Percentiles rank a stretch among this genome's conserved stretches.
phyloP scores from a whole-genome alignment of 2,888 invertebrate species.

The Caenorhabditis virilis region DNA sequence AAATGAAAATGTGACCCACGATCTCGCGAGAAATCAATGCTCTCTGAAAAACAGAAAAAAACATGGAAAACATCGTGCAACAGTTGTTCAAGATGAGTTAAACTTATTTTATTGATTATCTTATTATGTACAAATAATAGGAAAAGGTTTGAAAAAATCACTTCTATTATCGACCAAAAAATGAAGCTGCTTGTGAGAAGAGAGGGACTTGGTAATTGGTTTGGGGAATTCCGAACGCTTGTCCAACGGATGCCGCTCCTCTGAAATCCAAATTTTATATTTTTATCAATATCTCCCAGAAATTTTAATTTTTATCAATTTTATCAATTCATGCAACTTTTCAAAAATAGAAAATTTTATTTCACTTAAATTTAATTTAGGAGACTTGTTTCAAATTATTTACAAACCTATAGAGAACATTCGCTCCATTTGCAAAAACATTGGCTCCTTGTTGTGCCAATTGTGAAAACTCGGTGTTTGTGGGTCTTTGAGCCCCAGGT shows the following conservation, averaged over 20 bases:
- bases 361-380: too few species aligned
- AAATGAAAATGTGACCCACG: neutral
- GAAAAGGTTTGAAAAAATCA: neutral
- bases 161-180: constrained; percentile 26
- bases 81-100: too few species aligned
- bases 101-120: too few species aligned
- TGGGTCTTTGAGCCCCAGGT: neutral
- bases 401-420: constrained; percentile 42
- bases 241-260: constrained; percentile 47
- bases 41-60: too few species aligned
- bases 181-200: constrained; percentile 37
- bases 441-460: constrained; percentile 46
- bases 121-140: neutral
- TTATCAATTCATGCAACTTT: neutral
- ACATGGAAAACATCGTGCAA: too few species aligned
- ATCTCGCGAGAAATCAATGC: too few species aligned
- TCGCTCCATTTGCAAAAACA: constrained; percentile 46
- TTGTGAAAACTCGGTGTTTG: constrained; percentile 26
- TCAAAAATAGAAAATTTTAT: neutral
- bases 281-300: neutral
- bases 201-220: constrained; percentile 45
- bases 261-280: constrained; percentile 36
- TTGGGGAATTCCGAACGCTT: constrained; percentile 43
- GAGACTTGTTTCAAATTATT: too few species aligned
- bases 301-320: neutral